phyloP scores from a whole-genome alignment of 2,113 vertebrate species.

The Herpailurus yagouaroundi region DNA sequence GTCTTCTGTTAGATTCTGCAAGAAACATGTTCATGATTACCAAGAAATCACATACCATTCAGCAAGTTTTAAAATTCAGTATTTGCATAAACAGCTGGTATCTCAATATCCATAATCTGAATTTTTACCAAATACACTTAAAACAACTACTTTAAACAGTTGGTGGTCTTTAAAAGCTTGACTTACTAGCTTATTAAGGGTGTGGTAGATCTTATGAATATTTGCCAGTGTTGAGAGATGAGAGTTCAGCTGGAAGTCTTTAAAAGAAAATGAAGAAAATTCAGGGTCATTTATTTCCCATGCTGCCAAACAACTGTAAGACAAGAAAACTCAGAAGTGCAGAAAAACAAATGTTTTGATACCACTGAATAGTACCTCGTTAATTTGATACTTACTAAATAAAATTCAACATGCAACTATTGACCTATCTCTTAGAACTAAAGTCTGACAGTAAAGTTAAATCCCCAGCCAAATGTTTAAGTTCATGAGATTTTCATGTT shows the following conservation, averaged over 20 bases:
- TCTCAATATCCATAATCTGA: neutral
- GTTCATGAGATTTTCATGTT: slow-evolving; percentile 39
- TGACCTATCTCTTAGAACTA: slow-evolving; percentile 40
- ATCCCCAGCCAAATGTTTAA: slow-evolving; percentile 35
- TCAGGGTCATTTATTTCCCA: slow-evolving; percentile 68
- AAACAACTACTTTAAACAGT: slow-evolving; percentile 45
- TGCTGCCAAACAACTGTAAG: neutral
- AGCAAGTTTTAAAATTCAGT: slow-evolving; percentile 13
- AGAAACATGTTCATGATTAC: slow-evolving; percentile 78
- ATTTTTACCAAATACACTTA: slow-evolving; percentile 61
- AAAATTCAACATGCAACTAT: neutral
- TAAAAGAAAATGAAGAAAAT: slow-evolving; percentile 63
- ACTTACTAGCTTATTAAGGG: slow-evolving; percentile 99
- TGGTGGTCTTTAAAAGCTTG: slow-evolving; percentile 75
- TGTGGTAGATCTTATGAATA: slow-evolving; percentile 99
- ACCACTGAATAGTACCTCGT: neutral
- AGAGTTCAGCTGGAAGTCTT: slow-evolving; percentile 99
- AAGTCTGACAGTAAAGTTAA: slow-evolving; percentile 34
- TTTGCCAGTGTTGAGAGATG: slow-evolving; percentile 99
- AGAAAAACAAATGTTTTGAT: slow-evolving; percentile 22
- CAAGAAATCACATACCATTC: slow-evolving; percentile 60
- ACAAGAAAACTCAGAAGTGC: slow-evolving; percentile 21
- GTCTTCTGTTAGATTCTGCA: slow-evolving; percentile 98
- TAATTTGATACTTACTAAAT: neutral
- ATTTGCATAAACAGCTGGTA: slow-evolving; percentile 61